phyloP scores from a whole-genome alignment of 2,888 invertebrate genomes.

The Crocallis elinguaria region DNA sequence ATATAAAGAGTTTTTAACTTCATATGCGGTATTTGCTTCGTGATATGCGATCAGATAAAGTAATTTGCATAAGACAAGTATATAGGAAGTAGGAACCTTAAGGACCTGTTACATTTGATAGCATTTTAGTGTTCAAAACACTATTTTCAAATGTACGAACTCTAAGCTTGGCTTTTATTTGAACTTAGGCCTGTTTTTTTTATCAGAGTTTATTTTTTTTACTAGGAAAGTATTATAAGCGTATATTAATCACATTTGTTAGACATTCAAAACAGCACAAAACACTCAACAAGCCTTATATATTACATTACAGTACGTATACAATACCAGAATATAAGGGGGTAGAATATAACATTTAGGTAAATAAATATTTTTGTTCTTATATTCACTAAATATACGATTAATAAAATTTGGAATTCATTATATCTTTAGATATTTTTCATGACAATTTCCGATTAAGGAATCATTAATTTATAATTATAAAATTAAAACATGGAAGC shows the following conservation, averaged over 20 bases:
- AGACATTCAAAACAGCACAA: slow-evolving; percentile 56
- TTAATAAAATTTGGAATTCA: slow-evolving; percentile 17
- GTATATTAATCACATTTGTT: slow-evolving; percentile 64
- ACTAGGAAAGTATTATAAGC: slow-evolving; percentile 47
- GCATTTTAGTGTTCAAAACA: slow-evolving; percentile 57
- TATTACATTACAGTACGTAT: slow-evolving; percentile 48
- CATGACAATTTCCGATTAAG: slow-evolving; percentile 3
- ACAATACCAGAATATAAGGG: slow-evolving; percentile 61
- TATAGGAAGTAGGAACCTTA: too few species aligned
- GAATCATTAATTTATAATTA: slow-evolving; percentile 20
- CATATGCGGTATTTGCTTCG: too few species aligned
- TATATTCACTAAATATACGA: slow-evolving; percentile 20
- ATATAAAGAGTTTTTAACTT: too few species aligned
- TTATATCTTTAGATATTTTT: slow-evolving; percentile 13
- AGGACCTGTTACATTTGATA: slow-evolving; percentile 30
- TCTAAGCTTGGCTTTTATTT: slow-evolving; percentile 56
- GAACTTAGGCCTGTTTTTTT: slow-evolving; percentile 54
- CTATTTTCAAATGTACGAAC: slow-evolving; percentile 33
- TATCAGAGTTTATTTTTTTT: slow-evolving; percentile 30
- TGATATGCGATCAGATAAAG: too few species aligned
- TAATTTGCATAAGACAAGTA: too few species aligned
- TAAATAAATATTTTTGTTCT: slow-evolving; percentile 51
- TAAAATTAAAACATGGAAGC: slow-evolving; percentile 50
- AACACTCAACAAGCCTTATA: slow-evolving; percentile 51
- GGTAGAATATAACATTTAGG: slow-evolving; percentile 43